A percentile compares a stretch with the other conserved stretches of the same genome.
Conservation (phyloP, 1,140 invertebrate species). For the Drosophila sucinea region DNA sequence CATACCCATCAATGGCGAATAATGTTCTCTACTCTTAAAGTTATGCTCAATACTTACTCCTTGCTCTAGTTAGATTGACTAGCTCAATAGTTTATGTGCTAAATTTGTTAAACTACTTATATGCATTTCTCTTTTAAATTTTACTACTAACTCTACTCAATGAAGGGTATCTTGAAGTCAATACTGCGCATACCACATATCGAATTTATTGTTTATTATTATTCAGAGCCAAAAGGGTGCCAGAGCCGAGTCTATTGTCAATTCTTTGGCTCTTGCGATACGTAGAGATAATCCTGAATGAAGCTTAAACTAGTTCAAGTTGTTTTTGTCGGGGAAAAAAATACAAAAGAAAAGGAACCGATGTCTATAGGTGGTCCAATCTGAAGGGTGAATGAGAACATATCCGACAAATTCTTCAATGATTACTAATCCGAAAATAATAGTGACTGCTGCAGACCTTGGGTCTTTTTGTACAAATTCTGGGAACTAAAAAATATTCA, state of each 20-base stretch:
- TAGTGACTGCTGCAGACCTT: too few relatives aligned
- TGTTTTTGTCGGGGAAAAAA: slow-evolving; percentile 11
- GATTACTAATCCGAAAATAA: background rate
- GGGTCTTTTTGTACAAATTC: too few relatives aligned
- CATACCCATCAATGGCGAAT: background rate
- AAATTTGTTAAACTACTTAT: too few relatives aligned
- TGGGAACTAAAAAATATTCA: too few relatives aligned
- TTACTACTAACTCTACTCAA: background rate
- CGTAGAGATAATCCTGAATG: slow-evolving; percentile 51
- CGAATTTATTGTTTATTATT: slow-evolving; percentile 1
- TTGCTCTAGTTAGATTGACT: too few relatives aligned
- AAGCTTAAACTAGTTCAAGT: slow-evolving; percentile 52
- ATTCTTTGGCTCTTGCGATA: slow-evolving; percentile 21
- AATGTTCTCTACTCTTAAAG: too few relatives aligned
- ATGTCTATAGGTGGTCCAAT: slow-evolving; percentile 35
- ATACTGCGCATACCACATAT: background rate
- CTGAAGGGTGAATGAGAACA: background rate
- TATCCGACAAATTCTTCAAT: background rate
- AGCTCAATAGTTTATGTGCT: too few relatives aligned
- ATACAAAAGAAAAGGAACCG: background rate
- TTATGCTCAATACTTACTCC: too few relatives aligned
- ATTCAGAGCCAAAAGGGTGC: background rate
- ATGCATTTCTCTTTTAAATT: too few relatives aligned
- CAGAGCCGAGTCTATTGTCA: background rate
- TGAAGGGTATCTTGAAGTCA: background rate